A percentile compares a stretch with the other conserved stretches of the same genome.
Evolutionary conservation across 2,113 vertebrate genomes (phyloP).

Genomic region (Trichomycterus rosablanca): DNA sequence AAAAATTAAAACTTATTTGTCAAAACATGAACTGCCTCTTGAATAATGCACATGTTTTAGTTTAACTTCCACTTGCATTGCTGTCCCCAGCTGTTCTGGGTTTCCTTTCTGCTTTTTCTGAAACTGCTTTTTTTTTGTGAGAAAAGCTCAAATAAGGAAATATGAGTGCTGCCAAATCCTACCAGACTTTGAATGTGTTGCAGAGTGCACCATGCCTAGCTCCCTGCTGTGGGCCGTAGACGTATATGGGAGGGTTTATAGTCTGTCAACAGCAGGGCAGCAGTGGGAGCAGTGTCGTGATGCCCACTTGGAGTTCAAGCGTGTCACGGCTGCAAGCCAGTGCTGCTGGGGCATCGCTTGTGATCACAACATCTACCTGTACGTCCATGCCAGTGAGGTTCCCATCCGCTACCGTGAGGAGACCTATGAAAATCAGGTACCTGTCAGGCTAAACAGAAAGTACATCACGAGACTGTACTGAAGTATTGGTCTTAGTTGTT

Average conservation of each 20-base stretch:
- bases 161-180: too few relatives aligned
- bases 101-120: too few relatives aligned
- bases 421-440: slow-evolving; percentile 93
- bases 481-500: background rate
- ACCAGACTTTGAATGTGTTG: slow-evolving; percentile 7
- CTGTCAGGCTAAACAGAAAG: background rate
- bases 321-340: slow-evolving; percentile 76
- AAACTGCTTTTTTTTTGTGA: too few relatives aligned
- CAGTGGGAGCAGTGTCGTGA: slow-evolving; percentile 87
- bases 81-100: too few relatives aligned
- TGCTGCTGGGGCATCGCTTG: slow-evolving; percentile 95
- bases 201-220: slow-evolving; percentile 70
- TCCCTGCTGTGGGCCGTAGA: slow-evolving; percentile 90
- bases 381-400: slow-evolving; percentile 80
- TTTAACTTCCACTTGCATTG: too few relatives aligned
- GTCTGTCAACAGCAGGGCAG: slow-evolving; percentile 83
- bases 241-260: slow-evolving; percentile 85
- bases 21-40: too few relatives aligned
- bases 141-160: too few relatives aligned
- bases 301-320: slow-evolving; percentile 84
- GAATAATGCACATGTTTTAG: too few relatives aligned
- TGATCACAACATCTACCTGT: slow-evolving; percentile 86
- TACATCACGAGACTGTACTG: too few relatives aligned
- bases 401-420: slow-evolving; percentile 87
- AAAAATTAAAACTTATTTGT: too few relatives aligned